These are phyloP conservation scores for Tiphia femorata DNA, from an alignment of 2,888 invertebrate species.

Conservation along the genomic window DNA sequence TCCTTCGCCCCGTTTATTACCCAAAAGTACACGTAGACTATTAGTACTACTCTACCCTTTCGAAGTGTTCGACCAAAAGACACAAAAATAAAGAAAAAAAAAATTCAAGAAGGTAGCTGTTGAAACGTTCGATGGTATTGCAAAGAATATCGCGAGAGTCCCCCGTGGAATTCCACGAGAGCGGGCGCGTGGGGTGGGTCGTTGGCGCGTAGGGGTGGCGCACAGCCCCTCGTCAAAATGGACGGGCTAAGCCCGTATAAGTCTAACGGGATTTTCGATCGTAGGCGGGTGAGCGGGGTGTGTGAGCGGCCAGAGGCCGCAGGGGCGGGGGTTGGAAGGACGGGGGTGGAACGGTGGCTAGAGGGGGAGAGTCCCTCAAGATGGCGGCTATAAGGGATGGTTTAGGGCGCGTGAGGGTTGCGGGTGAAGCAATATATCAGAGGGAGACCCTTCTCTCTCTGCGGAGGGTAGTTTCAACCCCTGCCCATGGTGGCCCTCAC, in stretches of 20 bases:
- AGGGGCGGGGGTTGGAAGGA: background rate
- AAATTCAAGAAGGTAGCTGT: no score
- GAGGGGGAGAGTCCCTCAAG: slow-evolving; percentile 65
- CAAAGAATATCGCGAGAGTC: no score
- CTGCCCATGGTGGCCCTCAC: slow-evolving; percentile 53
- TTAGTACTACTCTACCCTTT: no score
- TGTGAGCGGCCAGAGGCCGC: slow-evolving; percentile 27
- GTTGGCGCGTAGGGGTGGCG: no score
- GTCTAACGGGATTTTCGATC: slow-evolving; percentile 69
- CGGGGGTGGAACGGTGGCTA: slow-evolving; percentile 34
- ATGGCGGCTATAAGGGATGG: slow-evolving; percentile 68
- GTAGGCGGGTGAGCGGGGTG: slow-evolving; percentile 60
- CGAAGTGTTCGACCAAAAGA: no score
- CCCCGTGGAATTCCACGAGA: no score
- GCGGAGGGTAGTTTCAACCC: slow-evolving; percentile 44
- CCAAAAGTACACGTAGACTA: no score
- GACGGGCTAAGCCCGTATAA: slow-evolving; percentile 67
- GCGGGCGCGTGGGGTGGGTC: no score
- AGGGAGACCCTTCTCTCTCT: slow-evolving; percentile 47
- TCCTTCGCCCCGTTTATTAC: no score
- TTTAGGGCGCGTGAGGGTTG: slow-evolving; percentile 64
- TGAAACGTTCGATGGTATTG: no score
- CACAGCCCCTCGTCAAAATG: slow-evolving; percentile 66
- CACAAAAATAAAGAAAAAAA: no score
- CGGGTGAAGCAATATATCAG: slow-evolving; percentile 67